These are phyloP conservation scores for Chromis chromis DNA, from an alignment of 2,797 vertebrate genomes.

Conservation along the genomic window DNA sequence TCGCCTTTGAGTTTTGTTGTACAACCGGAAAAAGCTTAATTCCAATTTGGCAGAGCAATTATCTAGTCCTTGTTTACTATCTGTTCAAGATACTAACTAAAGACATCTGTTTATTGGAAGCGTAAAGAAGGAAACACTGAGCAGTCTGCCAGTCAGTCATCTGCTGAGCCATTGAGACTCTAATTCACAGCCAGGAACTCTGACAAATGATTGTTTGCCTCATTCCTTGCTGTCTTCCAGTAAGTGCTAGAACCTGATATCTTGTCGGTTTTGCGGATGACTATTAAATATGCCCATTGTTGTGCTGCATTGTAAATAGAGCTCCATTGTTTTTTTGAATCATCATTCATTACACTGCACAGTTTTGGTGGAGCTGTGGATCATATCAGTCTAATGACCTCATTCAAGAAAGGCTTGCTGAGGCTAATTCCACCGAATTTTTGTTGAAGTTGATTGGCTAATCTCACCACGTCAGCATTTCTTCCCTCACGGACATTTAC, in stretches of 20 bases:
- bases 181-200: slow-evolving; percentile 55
- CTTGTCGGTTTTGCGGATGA: slow-evolving; percentile 41
- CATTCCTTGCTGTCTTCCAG: slow-evolving; percentile 71
- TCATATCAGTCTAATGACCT: slow-evolving; percentile 19
- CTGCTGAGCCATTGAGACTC: slow-evolving; percentile 7
- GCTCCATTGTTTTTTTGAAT: background rate
- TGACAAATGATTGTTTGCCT: slow-evolving; percentile 70
- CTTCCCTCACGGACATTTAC: background rate
- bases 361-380: background rate
- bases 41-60: background rate
- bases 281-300: slow-evolving; percentile 29
- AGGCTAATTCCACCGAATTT: slow-evolving; percentile 40
- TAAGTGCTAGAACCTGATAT: slow-evolving; percentile 75
- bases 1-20: background rate
- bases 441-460: slow-evolving; percentile 3
- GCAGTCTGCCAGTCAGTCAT: slow-evolving; percentile 12
- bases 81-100: background rate
- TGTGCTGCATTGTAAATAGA: slow-evolving; percentile 27
- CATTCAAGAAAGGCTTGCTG: background rate
- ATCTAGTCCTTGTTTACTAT: background rate
- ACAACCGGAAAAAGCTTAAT: background rate
- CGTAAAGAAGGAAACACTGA: too few relatives aligned
- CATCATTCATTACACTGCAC: slow-evolving; percentile 25
- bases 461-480: slow-evolving; percentile 21
- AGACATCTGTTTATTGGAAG: slow-evolving; percentile 3